Percentiles rank a stretch among this genome's conserved stretches.
Conservation (phyloP, 2,113 vertebrate species). For the Probosciger aterrimus region DNA sequence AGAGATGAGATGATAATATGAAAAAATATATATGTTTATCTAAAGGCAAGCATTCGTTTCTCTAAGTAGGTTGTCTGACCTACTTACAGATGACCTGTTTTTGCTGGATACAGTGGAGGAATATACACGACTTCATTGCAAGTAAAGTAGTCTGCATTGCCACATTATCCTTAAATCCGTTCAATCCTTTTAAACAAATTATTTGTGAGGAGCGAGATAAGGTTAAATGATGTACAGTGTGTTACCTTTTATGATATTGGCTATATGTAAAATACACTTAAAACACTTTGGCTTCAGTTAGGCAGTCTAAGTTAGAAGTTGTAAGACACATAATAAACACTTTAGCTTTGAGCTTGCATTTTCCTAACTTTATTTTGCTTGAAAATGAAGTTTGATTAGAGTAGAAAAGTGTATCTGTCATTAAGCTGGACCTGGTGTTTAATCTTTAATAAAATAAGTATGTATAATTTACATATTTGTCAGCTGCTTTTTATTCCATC, state of each 20-base stretch:
- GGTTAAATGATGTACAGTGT: not conserved
- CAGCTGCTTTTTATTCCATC: not conserved
- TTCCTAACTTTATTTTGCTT: not conserved
- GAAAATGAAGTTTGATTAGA: not conserved
- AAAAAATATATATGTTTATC: not conserved
- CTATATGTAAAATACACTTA: not conserved
- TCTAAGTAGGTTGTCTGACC: constrained; percentile 56
- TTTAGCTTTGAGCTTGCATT: not conserved
- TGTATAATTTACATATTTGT: not conserved
- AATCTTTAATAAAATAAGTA: not conserved
- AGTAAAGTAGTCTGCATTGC: not conserved
- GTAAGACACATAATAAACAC: not conserved
- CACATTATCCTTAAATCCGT: not conserved
- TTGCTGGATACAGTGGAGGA: constrained; percentile 36
- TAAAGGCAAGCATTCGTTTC: constrained; percentile 15
- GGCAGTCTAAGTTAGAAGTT: not conserved
- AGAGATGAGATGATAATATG: not conserved
- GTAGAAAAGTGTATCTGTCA: not conserved
- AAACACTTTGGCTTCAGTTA: not conserved
- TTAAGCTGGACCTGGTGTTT: not conserved
- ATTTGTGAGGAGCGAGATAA: not conserved
- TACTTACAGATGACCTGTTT: constrained; percentile 70
- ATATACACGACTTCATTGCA: not conserved
- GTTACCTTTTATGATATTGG: not conserved
- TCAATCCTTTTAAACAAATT: not conserved